Base-by-base conservation (phyloP, 2,797 vertebrate species). In the Naso thynnoides region DNA sequence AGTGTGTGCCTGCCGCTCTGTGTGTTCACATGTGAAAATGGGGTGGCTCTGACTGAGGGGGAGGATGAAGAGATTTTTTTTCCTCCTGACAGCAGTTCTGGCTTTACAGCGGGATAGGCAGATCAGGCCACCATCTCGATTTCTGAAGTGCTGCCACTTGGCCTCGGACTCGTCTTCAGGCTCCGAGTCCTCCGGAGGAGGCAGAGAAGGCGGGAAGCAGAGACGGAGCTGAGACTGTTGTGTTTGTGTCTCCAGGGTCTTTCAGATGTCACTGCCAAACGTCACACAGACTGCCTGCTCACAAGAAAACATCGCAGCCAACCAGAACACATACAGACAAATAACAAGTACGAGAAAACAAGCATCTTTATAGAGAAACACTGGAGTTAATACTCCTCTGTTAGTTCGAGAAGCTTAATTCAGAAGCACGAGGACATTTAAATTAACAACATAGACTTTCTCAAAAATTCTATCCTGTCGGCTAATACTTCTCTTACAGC, bases 141-240 rank as follows among this genome's bases (percentile, higher is more conserved):
- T 91, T 93, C 44, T 94, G 92, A 93, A 91, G 92, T 89, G 76
- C 73, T 92, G 93, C 93, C 92, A 92, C 86, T 88, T 89, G 86
- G 84, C 89, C 75, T 74, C 73, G 6, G 76, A 82, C 78, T 65
- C 26, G 61, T 79, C 87, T 92, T 92, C 89, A 84, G 70, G 73
- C 75, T 77, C 10, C 24, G 65, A 50, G 73, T 84, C 84, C 69
- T 89, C 66, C 57, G 24, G 84, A 59, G 72, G 69, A 42, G 36
- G 58, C 55, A 15, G 69, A 59, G 47, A 56, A 1, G 56, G 71
- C 55, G 49, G 42, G 49, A 52, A n/a, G 48, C 6, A 13, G 70
- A 41, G 72, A 24, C 72, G 62, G 62, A 64, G 54, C 9, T 4
- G 53, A 83, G 63, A 21, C 74, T 62, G 73, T 81, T 84, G 84